phyloP scores from a whole-genome alignment of 2,113 vertebrate species.

The Lethenteron reissneri region DNA sequence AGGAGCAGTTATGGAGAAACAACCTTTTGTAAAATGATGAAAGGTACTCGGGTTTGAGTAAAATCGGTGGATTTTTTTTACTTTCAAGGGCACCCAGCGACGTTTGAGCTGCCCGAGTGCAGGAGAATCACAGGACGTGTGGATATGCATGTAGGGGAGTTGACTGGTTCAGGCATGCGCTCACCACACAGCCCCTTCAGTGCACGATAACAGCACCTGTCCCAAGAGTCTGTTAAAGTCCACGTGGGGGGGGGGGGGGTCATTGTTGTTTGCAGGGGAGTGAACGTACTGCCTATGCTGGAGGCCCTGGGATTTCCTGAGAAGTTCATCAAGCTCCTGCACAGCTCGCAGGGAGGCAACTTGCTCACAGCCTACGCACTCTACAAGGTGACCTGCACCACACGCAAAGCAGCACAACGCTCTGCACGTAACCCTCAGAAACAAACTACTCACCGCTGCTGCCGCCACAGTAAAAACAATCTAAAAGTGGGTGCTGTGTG shows the following conservation, averaged over 20 bases:
- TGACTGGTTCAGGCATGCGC: neutral
- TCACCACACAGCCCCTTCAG: neutral
- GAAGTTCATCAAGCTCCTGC: conserved; percentile 41
- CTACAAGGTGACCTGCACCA: conserved; percentile 58
- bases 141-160: neutral
- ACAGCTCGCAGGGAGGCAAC: conserved; percentile 55
- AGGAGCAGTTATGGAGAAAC: too few relatives aligned
- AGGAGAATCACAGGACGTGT: neutral
- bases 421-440: neutral
- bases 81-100: neutral
- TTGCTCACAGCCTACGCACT: conserved; percentile 70
- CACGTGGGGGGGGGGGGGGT: neutral
- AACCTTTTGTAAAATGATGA: too few relatives aligned
- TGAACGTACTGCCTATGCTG: conserved; percentile 66
- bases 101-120: neutral
- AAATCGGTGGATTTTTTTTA: too few relatives aligned
- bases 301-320: conserved; percentile 52
- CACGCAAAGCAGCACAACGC: neutral
- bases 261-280: conserved; percentile 31
- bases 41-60: too few relatives aligned
- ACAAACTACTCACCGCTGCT: neutral
- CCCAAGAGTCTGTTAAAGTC: neutral
- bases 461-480: neutral
- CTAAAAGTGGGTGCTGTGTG: neutral
- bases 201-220: neutral